Evolutionary conservation across 2,888 invertebrate genomes (phyloP).

Genomic region (Mimachlamys varia): DNA sequence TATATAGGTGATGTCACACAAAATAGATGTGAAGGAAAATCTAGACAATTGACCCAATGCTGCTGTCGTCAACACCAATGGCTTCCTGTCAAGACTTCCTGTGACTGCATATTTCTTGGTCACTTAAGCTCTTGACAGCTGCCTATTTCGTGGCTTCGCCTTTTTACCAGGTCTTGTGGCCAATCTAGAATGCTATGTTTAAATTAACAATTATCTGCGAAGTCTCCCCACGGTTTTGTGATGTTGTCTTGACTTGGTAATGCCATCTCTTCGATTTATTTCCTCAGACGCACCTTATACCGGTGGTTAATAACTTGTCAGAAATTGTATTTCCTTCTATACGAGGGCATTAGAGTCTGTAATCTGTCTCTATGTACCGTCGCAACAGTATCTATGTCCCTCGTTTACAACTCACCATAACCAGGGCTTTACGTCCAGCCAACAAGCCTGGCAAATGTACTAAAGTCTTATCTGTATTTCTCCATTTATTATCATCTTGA

Average conservation of each 20-base stretch:
- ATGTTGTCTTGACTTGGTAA: neutral
- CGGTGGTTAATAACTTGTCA: neutral
- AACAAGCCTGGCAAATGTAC: neutral
- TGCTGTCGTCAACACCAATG: neutral
- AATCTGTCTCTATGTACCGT: neutral
- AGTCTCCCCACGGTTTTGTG: neutral
- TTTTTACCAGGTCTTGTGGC: neutral
- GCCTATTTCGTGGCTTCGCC: neutral
- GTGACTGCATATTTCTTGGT: constrained; percentile 5
- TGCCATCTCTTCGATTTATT: neutral
- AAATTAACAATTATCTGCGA: constrained; percentile 1
- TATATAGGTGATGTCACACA: neutral
- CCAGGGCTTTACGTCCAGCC: neutral
- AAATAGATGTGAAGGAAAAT: neutral
- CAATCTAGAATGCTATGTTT: constrained; percentile 9
- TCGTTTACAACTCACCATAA: neutral
- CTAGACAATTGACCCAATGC: neutral
- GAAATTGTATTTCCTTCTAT: neutral
- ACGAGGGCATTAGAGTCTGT: constrained; percentile 5
- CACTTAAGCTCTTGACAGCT: neutral
- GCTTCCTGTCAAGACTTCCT: constrained; percentile 14
- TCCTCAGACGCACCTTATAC: neutral
- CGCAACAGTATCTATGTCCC: neutral
- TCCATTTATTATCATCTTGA: neutral
- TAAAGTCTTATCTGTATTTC: neutral